Evolutionary conservation across 1,140 invertebrate genomes (phyloP).

Genomic region (Elysia chlorotica): DNA sequence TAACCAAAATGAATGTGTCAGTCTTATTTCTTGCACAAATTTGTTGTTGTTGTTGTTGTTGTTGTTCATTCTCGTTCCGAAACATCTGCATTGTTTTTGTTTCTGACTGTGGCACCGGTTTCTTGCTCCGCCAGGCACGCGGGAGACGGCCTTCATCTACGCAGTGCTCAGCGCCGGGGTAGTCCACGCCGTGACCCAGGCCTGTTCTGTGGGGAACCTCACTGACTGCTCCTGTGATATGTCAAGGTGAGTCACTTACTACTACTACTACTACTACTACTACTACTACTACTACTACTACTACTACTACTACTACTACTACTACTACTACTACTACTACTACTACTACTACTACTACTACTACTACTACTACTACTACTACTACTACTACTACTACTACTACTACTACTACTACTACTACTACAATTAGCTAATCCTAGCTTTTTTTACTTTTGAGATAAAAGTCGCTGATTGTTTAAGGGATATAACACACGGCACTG

Average conservation of each 20-base stretch:
- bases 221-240: conserved; percentile 73
- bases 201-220: conserved; percentile 71
- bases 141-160: conserved; percentile 74
- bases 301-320: neutral
- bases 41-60: too few relatives aligned
- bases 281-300: neutral
- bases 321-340: neutral
- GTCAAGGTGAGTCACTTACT: conserved; percentile 20
- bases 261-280: neutral
- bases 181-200: conserved; percentile 71
- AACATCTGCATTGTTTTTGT: too few relatives aligned
- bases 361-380: neutral
- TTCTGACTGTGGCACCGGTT: too few relatives aligned
- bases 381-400: neutral
- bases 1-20: too few relatives aligned
- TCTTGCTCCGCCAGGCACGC: conserved; percentile 64
- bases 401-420: neutral
- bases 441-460: too few relatives aligned
- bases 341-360: neutral
- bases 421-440: too few relatives aligned
- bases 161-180: conserved; percentile 73
- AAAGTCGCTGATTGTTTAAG: too few relatives aligned
- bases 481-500: too few relatives aligned
- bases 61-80: too few relatives aligned
- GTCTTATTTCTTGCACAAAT: too few relatives aligned